A percentile compares a stretch with the other conserved stretches of the same genome.
Evolutionary conservation across 2,113 vertebrate genomes (phyloP).

Genomic region (Grammomys surdaster): DNA sequence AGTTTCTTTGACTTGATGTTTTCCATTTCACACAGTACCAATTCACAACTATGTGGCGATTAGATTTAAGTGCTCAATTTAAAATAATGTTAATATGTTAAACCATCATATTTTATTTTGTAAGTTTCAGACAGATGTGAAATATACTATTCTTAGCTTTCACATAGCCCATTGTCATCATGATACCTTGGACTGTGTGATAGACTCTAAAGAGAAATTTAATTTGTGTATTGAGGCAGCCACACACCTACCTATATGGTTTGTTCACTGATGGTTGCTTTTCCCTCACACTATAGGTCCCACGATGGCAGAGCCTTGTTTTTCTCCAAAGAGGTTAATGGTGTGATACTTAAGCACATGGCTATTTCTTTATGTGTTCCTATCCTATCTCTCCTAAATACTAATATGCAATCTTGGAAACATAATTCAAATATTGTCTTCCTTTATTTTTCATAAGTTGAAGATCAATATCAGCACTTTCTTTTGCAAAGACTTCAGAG

Average conservation of each 20-base stretch:
- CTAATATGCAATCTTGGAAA: not conserved
- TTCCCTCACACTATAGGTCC: not conserved
- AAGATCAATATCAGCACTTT: not conserved
- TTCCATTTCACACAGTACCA: not conserved
- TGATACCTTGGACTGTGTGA: accelerated
- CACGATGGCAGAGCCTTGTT: not conserved
- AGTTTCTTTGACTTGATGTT: not conserved
- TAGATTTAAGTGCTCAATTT: not conserved
- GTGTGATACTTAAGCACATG: not conserved
- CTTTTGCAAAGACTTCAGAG: not conserved
- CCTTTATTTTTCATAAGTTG: not conserved
- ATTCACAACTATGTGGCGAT: not conserved
- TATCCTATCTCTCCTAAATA: not conserved
- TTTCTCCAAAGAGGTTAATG: not conserved
- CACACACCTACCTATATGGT: not conserved
- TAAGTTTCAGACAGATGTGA: not conserved
- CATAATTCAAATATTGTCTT: not conserved
- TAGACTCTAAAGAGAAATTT: not conserved
- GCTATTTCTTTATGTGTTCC: not conserved
- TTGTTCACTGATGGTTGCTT: not conserved
- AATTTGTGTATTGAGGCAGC: not conserved
- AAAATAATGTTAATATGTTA: not conserved
- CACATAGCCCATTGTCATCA: not conserved
- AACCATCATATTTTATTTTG: not conserved
- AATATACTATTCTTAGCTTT: not conserved